Evolutionary conservation across 1,140 invertebrate genomes (phyloP).

Genomic region (Himalopsyche phryganea): DNA sequence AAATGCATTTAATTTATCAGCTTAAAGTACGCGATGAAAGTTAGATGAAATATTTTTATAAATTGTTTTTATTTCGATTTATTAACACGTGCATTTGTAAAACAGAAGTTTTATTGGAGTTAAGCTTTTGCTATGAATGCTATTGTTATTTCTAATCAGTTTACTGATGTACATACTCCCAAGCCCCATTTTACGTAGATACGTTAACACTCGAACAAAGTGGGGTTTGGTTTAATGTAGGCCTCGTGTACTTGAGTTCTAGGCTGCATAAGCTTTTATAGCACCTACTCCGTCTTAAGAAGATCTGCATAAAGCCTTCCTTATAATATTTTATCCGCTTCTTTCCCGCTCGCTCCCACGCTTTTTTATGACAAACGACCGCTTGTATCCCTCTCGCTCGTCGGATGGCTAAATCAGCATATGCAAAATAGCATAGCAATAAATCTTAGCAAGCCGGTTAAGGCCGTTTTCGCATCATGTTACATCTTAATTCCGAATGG

Average conservation of each 20-base stretch:
- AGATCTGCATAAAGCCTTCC: constrained; percentile 33
- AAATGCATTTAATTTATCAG: too few relatives aligned
- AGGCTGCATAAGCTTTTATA: constrained; percentile 15
- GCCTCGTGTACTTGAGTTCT: constrained; percentile 13
- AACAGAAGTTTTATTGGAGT: too few relatives aligned
- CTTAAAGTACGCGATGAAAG: too few relatives aligned
- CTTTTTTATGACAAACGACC: constrained; percentile 14
- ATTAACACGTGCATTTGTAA: too few relatives aligned
- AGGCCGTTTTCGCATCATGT: constrained; percentile 56
- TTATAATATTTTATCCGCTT: constrained; percentile 32
- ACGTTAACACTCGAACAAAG: constrained; percentile 1
- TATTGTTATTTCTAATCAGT: too few relatives aligned
- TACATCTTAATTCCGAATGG: constrained; percentile 55
- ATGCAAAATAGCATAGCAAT: constrained; percentile 57
- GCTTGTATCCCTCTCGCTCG: constrained; percentile 18
- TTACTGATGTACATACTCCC: too few relatives aligned
- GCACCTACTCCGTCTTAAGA: constrained; percentile 22
- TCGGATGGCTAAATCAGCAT: constrained; percentile 54
- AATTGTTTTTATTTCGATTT: too few relatives aligned
- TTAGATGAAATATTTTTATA: too few relatives aligned
- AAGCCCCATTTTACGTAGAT: too few relatives aligned
- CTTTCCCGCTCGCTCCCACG: constrained; percentile 17
- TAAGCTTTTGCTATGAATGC: too few relatives aligned
- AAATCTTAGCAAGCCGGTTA: constrained; percentile 52
- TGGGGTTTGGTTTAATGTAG: constrained; percentile 13